Base-by-base conservation (phyloP, 2,113 vertebrate species). In the Oriolus oriolus region DNA sequence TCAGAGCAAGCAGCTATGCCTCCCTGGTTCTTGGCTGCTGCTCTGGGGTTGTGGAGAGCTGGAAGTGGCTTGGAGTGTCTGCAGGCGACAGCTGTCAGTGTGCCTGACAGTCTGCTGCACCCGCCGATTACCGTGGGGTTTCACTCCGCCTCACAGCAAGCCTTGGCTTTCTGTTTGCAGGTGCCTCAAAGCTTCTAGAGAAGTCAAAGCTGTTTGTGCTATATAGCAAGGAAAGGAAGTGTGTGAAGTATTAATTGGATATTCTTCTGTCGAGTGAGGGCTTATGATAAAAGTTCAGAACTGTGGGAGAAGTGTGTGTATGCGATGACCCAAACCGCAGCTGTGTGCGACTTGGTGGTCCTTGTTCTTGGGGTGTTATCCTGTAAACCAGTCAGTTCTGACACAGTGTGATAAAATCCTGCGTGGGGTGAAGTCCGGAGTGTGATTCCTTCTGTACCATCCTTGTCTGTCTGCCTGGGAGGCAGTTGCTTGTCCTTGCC, bases 81-180 rank as follows among this genome's bases (percentile, higher is more conserved):
- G 4, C n/a, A 71, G 52, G 61, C 0, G 0, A 28, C 60, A 78
- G 16, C 27, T 0, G 0, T 44, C 11, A 10, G 27, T 4, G 26
- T 61, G 37, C 53, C 37, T 39, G 53, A 27, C 47, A 47, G 16
- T 16, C 41, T 70, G 50, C 89, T 82, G 69, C 22, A 31, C 50
- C 45, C 0, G 0, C 59, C 0, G 0, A 1, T 44, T 61, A 31
- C 37, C 17, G 26, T 7, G 27, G n/a, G 37, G 5, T 49, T 79
- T 64, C 14, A 3, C 35, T 82, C 53, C 20, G 37, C 44, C 41
- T 81, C 37, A 44, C 45, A 81, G 68, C 15, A 30, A 52, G 53
- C 63, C 68, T 37, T 42, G 47, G 39, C 71, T 83, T 73, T 65
- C 50, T 70, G 6, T 54, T 35, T 52, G 33, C 42, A 17, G 21